Base-by-base conservation (phyloP, 2,113 vertebrate genomes). In the Chroicocephalus ridibundus region DNA sequence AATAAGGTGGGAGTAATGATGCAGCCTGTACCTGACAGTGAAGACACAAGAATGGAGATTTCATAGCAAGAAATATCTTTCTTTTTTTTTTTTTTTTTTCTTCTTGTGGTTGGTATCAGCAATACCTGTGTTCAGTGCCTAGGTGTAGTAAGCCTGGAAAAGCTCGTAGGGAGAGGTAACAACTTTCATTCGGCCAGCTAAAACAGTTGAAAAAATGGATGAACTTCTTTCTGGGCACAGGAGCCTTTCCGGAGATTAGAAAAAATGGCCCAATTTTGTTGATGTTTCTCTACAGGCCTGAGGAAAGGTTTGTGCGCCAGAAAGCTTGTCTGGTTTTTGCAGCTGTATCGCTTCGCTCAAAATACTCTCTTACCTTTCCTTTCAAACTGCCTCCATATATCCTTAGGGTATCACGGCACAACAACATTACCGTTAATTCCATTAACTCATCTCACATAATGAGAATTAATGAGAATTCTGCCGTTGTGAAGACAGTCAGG, bases 401-500 rank as follows among this genome's bases (percentile, higher is more conserved):
- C 90, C 75, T 69, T 18, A 90, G 94, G 82, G 70, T 85, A 77
- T 82, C 90, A 81, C 1, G n/a, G 69, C 66, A 61, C 78, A 93
- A 71, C 26, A 85, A 10, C 74, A 82, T 82, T 65, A 74, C 68
- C 32, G 51, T 84, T 94, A 93, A 93, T 95, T 93, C 90, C 52
- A 88, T 85, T 95, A 95, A 82, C 58, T 95, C 83, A 77, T 57
- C 81, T 95, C 91, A 40, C 46, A 26, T 95, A 95, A 94, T 88
- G 88, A 94, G 84, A 95, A 97, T 89, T 90, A 91, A 95, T 93
- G 89, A 94, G 89, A 77, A 32, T 26, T 70, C 85, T 96, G 58
- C 58, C 78, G 60, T 58, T 46, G 38, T 83, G 60, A 66, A 93
- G 52, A 60, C 65, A 90, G 88, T 38, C 72, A 70, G 51, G 83